phyloP scores from a whole-genome alignment of 2,113 vertebrate genomes.

The Xiphophorus hellerii region DNA sequence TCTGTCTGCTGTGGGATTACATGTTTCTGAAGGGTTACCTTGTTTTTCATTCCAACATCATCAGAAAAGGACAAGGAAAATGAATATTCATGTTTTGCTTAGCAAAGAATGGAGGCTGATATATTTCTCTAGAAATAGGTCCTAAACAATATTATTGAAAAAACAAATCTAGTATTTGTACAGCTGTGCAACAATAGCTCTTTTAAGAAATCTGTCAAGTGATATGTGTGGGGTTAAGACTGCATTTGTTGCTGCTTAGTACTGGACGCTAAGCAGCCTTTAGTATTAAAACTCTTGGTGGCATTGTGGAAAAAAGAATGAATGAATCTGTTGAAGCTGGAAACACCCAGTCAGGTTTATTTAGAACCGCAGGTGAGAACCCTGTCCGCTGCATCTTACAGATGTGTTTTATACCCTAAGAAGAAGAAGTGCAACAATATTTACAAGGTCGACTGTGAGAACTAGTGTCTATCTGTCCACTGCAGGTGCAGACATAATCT shows the following conservation, averaged over 20 bases:
- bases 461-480: no score
- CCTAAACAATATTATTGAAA: conserved; percentile 42
- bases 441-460: no score
- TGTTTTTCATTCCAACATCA: conserved; percentile 22
- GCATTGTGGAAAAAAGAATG: no score
- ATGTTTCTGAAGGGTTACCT: conserved; percentile 9
- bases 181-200: conserved; percentile 44
- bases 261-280: conserved; percentile 11
- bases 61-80: conserved; percentile 22
- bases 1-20: not conserved
- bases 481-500: no score
- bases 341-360: no score
- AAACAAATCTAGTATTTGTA: conserved; percentile 42
- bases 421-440: no score
- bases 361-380: no score
- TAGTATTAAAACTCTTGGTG: not conserved
- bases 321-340: no score
- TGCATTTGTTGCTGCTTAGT: conserved; percentile 32
- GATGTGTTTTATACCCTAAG: no score
- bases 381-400: no score
- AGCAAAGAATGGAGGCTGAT: conserved; percentile 37
- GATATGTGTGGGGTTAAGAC: conserved; percentile 17
- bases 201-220: conserved; percentile 17
- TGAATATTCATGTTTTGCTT: conserved; percentile 29
- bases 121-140: conserved; percentile 42